Evolutionary conservation across 2,797 vertebrate species (phyloP), one percentile per base, ranked within the genome.

Genomic region (Sciaenops ocellatus): DNA sequence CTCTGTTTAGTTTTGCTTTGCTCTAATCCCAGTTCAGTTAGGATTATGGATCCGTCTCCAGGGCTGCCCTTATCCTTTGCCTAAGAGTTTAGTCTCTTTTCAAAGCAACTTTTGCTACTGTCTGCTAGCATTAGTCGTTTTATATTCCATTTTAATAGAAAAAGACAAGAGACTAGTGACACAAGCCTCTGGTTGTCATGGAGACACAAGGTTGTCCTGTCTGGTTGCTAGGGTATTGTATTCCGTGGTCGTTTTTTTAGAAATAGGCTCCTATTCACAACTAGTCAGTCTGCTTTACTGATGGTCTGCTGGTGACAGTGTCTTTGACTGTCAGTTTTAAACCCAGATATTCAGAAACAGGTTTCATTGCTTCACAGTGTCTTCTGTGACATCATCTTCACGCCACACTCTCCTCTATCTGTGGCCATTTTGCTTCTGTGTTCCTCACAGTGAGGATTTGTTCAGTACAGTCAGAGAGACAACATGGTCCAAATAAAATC

Each of bases 1-100:
- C 82, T 85, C 55, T 73, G 82, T 83, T 87, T 76, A 80, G 75
- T 85, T 89, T 89, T 81, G 73, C 86, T 87, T 84, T 67, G 73
- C 88, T 89, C 79, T 91, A 91, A 92, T 94, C 90, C 89, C 85
- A 87, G 82, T 91, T 93, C 90, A 91, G 76, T 90, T 74, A 77
- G 87, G 90, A 92, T 92, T 90, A 92, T 18, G 87, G 86, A 78
- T 72, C 76, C 16, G 28, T 89, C 89, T 88, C 87, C 67, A 67
- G 81, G 82, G 86, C 73, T 86, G 70, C 59, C 78, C 75, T 90
- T 74, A 85, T 83, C 80, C 83, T 83, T 83, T 62, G 61, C 86
- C 85, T 71, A 65, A 64, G 80, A 88, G 85, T 89, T 89, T 76
- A 71, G 85, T 86, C 76, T 87, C 66, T 85, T 90, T 87, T 87